Conservation (phyloP, 2,888 invertebrate species). For the Lasius platythorax region DNA sequence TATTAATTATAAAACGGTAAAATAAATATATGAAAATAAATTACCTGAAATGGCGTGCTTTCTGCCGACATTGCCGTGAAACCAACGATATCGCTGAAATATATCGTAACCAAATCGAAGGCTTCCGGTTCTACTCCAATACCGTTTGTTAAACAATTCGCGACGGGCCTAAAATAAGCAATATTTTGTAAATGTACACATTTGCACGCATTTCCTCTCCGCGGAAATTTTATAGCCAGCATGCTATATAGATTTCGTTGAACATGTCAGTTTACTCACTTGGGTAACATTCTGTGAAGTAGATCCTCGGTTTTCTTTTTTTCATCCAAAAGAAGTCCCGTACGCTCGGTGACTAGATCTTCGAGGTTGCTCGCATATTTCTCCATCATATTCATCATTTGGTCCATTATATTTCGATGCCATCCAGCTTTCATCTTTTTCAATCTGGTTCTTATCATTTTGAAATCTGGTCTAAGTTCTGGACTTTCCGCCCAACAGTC, state of each 20-base stretch:
- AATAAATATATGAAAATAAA: not conserved
- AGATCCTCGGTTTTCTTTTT: constrained; percentile 97
- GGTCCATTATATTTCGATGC: constrained; percentile 97
- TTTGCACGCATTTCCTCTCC: not conserved
- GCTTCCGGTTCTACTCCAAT: constrained; percentile 97
- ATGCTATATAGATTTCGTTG: not conserved
- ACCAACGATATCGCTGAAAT: constrained; percentile 99
- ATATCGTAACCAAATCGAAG: constrained; percentile 97
- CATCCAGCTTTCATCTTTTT: constrained; percentile 97
- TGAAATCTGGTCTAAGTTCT: constrained; percentile 94
- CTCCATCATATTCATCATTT: constrained; percentile 99
- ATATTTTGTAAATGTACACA: not conserved
- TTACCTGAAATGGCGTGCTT: constrained; percentile 95
- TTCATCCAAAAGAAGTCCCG: constrained; percentile 95
- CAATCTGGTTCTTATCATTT: constrained; percentile 91
- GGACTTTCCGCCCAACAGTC: constrained; percentile 97
- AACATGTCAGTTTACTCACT: constrained; percentile 87
- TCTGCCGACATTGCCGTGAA: constrained; percentile 98
- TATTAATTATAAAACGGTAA: not conserved
- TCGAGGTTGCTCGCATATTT: constrained; percentile 98
- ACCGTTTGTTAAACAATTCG: constrained; percentile 94
- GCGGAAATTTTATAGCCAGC: not conserved
- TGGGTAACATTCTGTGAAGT: constrained; percentile 97
- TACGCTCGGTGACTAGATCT: constrained; percentile 96
- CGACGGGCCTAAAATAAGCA: constrained; percentile 91